Base-by-base conservation (phyloP, 2,888 invertebrate species). In the Allacma fusca region DNA sequence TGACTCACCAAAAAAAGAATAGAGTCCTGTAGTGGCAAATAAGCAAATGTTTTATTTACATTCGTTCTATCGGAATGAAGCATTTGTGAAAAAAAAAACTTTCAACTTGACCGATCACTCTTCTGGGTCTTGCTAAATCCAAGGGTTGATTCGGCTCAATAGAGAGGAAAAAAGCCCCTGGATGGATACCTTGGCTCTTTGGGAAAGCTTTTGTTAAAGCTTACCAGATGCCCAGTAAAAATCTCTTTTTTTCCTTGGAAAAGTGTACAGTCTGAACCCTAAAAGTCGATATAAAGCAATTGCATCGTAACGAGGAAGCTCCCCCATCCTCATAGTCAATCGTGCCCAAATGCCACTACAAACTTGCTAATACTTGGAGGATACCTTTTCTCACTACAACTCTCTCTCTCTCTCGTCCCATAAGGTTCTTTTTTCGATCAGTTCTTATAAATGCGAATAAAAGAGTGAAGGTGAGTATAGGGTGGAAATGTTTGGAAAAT, bases 1-100 rank as follows among this genome's bases (percentile, higher is more conserved):
- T 40, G 40, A 40, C 40, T 40, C 40, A 40, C 40, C n/a, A n/a
- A n/a, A 40, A 40, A 13, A 40, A 13, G 40, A 40, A 5, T 40
- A 13, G 13, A 40, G 40, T 40, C 40, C 40, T 40, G 40, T 40
- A 40, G 40, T 40, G 13, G 13, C 40, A 29, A 67, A 59, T n/a
- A 23, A 59, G 12, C 29, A n/a, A 68, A 68, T 68, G 68, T 34
- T 68, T 68, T 68, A 68, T 68, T 68, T 68, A 68, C 68, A 68
- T 68, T 57, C 71, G 28, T 23, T 71, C 71, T 57, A 50, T 71
- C 24, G 71, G 57, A 71, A 57, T 71, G n/a, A 71, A 71, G 50
- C 26, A 50, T 24, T 71, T 21, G 71, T 43, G 68, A n/a, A n/a
- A n/a, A 68, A 28, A 68, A 68, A 68, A 68, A 29, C 24, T 70